Evolutionary conservation across 2,888 invertebrate species (phyloP), one percentile per base, ranked within the genome.

Genomic region (Rhimphoctona megacephalus): DNA sequence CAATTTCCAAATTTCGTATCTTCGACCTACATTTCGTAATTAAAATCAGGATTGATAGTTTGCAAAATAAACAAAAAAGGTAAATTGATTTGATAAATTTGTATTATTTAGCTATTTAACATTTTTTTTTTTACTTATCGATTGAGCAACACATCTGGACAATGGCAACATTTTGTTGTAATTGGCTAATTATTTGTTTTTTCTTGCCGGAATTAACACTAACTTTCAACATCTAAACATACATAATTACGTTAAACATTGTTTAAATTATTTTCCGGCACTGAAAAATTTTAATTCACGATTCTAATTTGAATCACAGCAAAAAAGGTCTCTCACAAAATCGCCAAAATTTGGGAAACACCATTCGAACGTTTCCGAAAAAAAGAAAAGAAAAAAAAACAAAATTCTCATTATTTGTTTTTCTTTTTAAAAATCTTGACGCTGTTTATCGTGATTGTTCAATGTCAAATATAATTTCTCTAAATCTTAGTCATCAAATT

Each of bases 141-240:
- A 89, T 79, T 88, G 88, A 89, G 88, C 88, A 84, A 85, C 81
- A 85, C 83, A 85, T 66, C 67, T 86, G 85, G 81, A 88, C 88
- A 85, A 67, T 85, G 79, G 80, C 83, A 73, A 83, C 54, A 30
- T 43, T 83, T 69, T 83, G 49, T 17, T 57, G 6, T 36, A 74
- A 43, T 57, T 14, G 22, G 70, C 61, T 64, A 30, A 54, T 30
- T 61, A 30, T 43, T 64, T 64, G 1, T 36, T 66, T 36, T 33
- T 66, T 67, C 22, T 66, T 67, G 66, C n/a, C 22, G 30, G 49
- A 36, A 64, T 57, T 46, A 61, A 39, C 57, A 30, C 30, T 17
- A 73, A 54, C n/a, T 25, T 54, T 36, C 30, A 33, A 36, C 52
- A 52, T 73, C 72, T 73, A 61, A 57, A 57, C 54, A 57, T 22